Percentiles rank a stretch among this genome's conserved stretches.
Conservation (phyloP, 2,888 invertebrate species). For the Volucella bombylans region DNA sequence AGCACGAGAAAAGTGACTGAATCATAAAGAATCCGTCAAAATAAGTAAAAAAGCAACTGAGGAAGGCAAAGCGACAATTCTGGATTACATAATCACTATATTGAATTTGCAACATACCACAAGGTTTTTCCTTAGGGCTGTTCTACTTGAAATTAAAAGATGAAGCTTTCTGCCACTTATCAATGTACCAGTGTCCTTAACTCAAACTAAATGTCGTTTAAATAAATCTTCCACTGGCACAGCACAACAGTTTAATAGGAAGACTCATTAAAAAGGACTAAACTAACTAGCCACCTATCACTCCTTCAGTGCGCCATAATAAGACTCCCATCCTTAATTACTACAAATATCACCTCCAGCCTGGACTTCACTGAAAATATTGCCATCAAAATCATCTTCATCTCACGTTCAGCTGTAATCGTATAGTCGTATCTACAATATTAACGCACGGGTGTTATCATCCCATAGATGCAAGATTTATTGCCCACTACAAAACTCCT, state of each 20-base stretch:
- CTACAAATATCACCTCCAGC: neutral
- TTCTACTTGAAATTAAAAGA: no score
- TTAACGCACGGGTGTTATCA: slow-evolving; percentile 41
- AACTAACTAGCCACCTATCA: slow-evolving; percentile 35
- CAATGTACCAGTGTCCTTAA: neutral
- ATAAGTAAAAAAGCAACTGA: no score
- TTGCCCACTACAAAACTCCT: slow-evolving; percentile 46
- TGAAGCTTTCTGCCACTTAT: neutral
- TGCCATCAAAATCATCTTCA: slow-evolving; percentile 56
- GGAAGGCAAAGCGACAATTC: no score
- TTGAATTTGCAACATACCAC: no score
- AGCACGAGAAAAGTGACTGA: no score
- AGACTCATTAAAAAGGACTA: slow-evolving; percentile 35
- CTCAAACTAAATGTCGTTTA: neutral
- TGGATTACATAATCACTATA: no score
- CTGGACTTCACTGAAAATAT: slow-evolving; percentile 16
- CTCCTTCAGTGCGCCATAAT: slow-evolving; percentile 1
- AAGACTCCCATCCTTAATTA: slow-evolving; percentile 6
- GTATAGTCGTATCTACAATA: neutral
- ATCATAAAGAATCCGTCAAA: no score
- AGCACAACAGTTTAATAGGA: slow-evolving; percentile 46
- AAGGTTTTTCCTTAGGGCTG: no score
- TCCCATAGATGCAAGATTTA: slow-evolving; percentile 58
- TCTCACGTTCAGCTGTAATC: slow-evolving; percentile 47
- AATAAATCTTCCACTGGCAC: slow-evolving; percentile 5